A percentile compares a stretch with the other conserved stretches of the same genome.
Conservation (phyloP, 2,797 vertebrate species). For the Alectoris magna region DNA sequence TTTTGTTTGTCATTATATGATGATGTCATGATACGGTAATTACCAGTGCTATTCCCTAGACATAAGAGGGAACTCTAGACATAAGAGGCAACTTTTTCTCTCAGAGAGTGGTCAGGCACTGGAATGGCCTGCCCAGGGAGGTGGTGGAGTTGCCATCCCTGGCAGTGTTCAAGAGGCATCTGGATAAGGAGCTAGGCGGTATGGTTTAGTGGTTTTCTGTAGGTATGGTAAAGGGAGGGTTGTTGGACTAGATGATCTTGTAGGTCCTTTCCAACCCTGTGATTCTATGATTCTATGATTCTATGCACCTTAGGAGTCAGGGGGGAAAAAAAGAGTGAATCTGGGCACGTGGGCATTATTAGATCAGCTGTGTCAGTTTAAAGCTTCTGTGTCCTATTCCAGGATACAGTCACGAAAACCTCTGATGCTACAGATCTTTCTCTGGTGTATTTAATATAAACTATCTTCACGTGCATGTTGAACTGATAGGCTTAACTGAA, state of each 20-base stretch:
- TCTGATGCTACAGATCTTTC: not conserved
- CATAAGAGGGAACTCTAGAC: too few relatives aligned
- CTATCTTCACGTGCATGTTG: not conserved
- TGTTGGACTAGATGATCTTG: too few relatives aligned
- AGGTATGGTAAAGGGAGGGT: too few relatives aligned
- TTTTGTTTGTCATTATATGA: not conserved
- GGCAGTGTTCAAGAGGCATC: too few relatives aligned
- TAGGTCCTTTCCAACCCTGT: too few relatives aligned
- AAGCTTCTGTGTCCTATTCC: not conserved
- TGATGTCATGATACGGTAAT: not conserved
- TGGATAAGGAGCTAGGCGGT: too few relatives aligned
- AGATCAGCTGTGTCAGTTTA: not conserved
- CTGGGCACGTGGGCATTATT: accelerated
- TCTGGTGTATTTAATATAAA: not conserved
- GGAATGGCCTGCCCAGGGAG: too few relatives aligned
- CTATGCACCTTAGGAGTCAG: not conserved
- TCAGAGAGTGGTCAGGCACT: too few relatives aligned
- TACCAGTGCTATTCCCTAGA: not conserved
- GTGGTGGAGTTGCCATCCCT: too few relatives aligned
- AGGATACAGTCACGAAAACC: not conserved
- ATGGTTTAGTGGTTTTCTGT: too few relatives aligned
- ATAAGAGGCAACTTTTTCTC: too few relatives aligned
- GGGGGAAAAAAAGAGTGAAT: accelerated
- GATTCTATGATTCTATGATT: too few relatives aligned
- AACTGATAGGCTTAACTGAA: not conserved